Evolutionary conservation across 2,797 vertebrate genomes (phyloP).

Genomic region (Macroramphosus scolopax): DNA sequence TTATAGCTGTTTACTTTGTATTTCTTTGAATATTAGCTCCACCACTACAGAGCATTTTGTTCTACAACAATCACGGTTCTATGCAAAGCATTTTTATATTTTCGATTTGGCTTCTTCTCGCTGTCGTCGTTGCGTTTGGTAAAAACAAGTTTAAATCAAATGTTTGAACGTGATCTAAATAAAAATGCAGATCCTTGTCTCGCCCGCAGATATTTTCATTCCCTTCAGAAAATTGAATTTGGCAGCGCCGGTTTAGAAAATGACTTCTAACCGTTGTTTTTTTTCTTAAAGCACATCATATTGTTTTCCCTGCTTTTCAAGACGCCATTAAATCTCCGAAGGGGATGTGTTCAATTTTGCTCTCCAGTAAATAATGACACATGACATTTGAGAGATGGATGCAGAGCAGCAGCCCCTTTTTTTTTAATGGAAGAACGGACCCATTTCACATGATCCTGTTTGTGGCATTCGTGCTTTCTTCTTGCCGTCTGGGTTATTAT

Average conservation of each 20-base stretch:
- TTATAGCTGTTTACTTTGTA: too few relatives aligned
- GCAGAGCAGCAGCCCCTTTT: not conserved
- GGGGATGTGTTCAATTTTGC: constrained; percentile 8
- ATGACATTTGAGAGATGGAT: not conserved
- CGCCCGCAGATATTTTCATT: too few relatives aligned
- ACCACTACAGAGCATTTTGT: too few relatives aligned
- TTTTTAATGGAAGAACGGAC: not conserved
- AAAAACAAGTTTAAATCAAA: not conserved
- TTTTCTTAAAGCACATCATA: not conserved
- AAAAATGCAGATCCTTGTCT: too few relatives aligned
- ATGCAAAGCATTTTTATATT: too few relatives aligned
- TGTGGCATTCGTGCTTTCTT: constrained; percentile 17
- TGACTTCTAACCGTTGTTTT: not conserved
- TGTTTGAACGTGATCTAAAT: too few relatives aligned
- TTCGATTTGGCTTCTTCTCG: too few relatives aligned
- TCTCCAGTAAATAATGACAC: not conserved
- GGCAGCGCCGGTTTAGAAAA: not conserved
- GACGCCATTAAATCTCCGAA: not conserved
- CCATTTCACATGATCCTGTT: constrained; percentile 8
- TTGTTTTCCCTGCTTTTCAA: not conserved
- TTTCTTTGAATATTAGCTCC: too few relatives aligned
- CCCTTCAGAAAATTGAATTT: too few relatives aligned
- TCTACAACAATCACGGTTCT: too few relatives aligned
- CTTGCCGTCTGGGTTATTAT: constrained; percentile 20
- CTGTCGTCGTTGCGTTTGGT: too few relatives aligned